Conservation (phyloP, 2,797 vertebrate genomes). For the Mastacembelus armatus region DNA sequence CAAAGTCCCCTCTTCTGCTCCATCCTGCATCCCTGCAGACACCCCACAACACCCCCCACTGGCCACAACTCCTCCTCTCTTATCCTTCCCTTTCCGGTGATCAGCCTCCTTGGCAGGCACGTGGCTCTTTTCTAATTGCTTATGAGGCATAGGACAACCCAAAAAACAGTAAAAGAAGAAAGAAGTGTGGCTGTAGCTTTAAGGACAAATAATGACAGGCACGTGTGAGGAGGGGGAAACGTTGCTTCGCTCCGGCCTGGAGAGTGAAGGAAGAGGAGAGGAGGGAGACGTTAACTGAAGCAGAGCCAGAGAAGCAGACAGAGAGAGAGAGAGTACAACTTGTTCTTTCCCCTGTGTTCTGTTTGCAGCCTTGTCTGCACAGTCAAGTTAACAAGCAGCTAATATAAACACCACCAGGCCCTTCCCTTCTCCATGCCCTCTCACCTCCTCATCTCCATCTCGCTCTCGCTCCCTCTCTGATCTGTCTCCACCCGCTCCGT, state of each 20-base stretch:
- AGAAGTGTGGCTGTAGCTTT: constrained; percentile 73
- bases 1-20: constrained; percentile 18
- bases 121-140: constrained; percentile 72
- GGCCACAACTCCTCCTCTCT: constrained; percentile 20
- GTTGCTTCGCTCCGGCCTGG: constrained; percentile 42
- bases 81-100: constrained; percentile 33
- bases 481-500: constrained; percentile 9
- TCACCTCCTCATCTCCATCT: constrained; percentile 2
- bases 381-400: constrained; percentile 74
- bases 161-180: constrained; percentile 30
- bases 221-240: constrained; percentile 54
- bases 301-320: constrained; percentile 60
- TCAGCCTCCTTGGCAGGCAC: constrained; percentile 51
- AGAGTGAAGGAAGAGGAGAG: constrained; percentile 32
- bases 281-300: constrained; percentile 60
- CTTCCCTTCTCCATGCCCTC: constrained; percentile 29
- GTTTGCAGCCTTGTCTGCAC: constrained; percentile 67
- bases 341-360: constrained; percentile 74
- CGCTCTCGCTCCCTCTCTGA: neutral
- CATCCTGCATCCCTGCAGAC: constrained; percentile 16
- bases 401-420: constrained; percentile 68
- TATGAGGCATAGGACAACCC: constrained; percentile 73
- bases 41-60: constrained; percentile 1
- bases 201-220: constrained; percentile 84
- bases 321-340: constrained; percentile 75